phyloP scores from a whole-genome alignment of 2,113 vertebrate species.

The Cephalopterus ornatus region DNA sequence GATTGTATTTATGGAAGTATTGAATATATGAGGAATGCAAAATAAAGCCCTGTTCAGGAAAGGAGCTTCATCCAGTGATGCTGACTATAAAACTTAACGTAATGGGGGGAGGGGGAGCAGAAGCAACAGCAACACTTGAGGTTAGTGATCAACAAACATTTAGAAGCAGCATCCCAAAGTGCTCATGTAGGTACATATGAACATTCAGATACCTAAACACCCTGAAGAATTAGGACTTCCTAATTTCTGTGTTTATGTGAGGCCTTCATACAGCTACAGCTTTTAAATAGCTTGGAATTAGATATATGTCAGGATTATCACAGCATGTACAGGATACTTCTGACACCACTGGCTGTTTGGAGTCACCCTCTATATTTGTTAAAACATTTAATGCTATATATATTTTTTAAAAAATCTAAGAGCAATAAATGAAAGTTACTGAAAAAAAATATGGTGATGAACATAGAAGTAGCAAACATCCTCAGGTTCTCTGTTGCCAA shows the following conservation, averaged over 20 bases:
- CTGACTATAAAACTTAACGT: not conserved
- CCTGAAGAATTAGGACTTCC: not conserved
- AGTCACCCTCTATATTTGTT: not conserved
- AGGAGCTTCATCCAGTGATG: not conserved
- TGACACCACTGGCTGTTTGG: not conserved
- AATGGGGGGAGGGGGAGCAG: fast-evolving
- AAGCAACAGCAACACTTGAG: not conserved
- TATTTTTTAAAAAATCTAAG: not conserved
- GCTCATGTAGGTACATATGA: not conserved
- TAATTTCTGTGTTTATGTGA: not conserved
- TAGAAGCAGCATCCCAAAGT: not conserved
- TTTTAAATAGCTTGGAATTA: not conserved
- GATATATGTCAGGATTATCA: not conserved
- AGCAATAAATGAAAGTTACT: not conserved
- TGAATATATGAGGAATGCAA: not conserved
- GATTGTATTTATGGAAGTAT: not conserved
- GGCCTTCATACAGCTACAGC: not conserved
- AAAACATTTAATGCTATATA: not conserved
- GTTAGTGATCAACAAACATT: not conserved
- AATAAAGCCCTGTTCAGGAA: not conserved
- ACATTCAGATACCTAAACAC: not conserved
- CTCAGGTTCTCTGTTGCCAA: not conserved
- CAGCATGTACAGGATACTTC: not conserved
- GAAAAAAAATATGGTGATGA: not conserved
- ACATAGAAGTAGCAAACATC: not conserved